A percentile compares a stretch with the other conserved stretches of the same genome.
Conservation (phyloP, 2,888 invertebrate genomes). For the Capitulum mitella region DNA sequence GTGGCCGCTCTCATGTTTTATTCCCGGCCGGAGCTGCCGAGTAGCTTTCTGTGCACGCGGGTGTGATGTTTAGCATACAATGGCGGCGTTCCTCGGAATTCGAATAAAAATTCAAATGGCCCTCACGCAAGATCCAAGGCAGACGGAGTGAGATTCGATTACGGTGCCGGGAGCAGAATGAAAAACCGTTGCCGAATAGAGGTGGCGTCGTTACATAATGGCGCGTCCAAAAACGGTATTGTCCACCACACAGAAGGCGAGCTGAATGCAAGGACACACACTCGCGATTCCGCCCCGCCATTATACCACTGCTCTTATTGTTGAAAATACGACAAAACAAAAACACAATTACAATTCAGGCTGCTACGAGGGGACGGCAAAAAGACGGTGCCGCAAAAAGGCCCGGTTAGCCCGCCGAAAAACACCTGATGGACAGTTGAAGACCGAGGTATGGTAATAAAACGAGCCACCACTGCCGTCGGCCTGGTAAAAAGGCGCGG, state of each 20-base stretch:
- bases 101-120: constrained; percentile 15
- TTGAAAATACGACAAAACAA: constrained; percentile 24
- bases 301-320: constrained; percentile 21
- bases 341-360: constrained; percentile 23
- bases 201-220: constrained; percentile 14
- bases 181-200: not conserved
- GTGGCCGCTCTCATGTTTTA: constrained; percentile 23
- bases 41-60: not conserved
- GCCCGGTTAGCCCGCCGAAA: not conserved
- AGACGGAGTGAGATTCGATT: constrained; percentile 19
- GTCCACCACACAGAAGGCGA: not conserved
- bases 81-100: not conserved
- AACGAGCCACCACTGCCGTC: not conserved
- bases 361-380: not conserved
- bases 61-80: constrained; percentile 16
- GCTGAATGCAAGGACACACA: constrained; percentile 19
- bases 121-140: constrained; percentile 1
- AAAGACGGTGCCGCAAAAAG: constrained; percentile 2
- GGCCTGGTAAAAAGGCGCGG: not conserved
- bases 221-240: not conserved
- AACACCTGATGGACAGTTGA: constrained; percentile 25
- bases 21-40: not conserved
- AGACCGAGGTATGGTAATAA: constrained; percentile 24
- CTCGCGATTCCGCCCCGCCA: not conserved
- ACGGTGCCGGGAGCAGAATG: not conserved